A percentile compares a stretch with the other conserved stretches of the same genome.
phyloP scores from a whole-genome alignment of 2,113 vertebrate species.

The western clawed frog (Xenopus tropicalis) region UCB_Xtro_10.0 CM004443.2:136139501-136140000 shows the following conservation, averaged over 20 bases:
- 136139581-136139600: too few relatives aligned
- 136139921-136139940: background rate
- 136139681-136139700: background rate
- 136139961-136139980: background rate
- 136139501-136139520: too few relatives aligned
- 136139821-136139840: conserved; percentile 6
- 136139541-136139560: too few relatives aligned
- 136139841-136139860: background rate
- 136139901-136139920: background rate
- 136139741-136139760: background rate
- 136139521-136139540: too few relatives aligned
- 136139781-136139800: background rate
- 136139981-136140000: background rate
- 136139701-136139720: background rate
- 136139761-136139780: background rate
- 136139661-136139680: too few relatives aligned
- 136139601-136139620: too few relatives aligned
- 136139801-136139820: conserved; percentile 1
- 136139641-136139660: too few relatives aligned
- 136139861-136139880: background rate
- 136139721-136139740: background rate
- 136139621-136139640: too few relatives aligned
- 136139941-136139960: background rate
- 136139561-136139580: too few relatives aligned
- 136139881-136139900: conserved; percentile 6